Evolutionary conservation across 2,113 vertebrate species (phyloP).

Genomic region (Ceuthmochares aereus): DNA sequence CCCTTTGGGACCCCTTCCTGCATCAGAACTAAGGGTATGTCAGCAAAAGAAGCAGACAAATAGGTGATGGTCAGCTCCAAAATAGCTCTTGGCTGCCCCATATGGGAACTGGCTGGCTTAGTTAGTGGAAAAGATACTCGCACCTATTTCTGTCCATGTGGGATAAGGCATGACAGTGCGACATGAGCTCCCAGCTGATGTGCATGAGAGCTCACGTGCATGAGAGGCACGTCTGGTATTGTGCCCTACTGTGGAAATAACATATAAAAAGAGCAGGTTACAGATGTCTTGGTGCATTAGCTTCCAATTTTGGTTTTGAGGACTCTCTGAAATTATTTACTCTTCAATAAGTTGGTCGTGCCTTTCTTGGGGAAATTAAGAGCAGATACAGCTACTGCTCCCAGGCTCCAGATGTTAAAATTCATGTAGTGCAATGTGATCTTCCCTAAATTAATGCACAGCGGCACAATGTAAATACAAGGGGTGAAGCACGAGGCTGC

Average conservation of each 20-base stretch:
- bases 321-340: not conserved
- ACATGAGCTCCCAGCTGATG: not conserved
- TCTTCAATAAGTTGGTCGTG: not conserved
- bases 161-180: not conserved
- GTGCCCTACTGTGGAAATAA: not conserved
- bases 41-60: not conserved
- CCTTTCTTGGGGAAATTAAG: not conserved
- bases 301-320: not conserved
- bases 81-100: slow-evolving; percentile 58
- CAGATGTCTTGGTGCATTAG: not conserved
- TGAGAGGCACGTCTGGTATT: not conserved
- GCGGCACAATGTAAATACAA: not conserved
- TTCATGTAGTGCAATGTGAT: not conserved
- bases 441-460: not conserved
- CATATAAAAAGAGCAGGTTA: not conserved
- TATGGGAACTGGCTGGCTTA: not conserved
- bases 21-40: not conserved
- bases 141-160: slow-evolving; percentile 1
- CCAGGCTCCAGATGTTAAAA: not conserved
- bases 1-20: not conserved
- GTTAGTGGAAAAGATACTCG: slow-evolving; percentile 2
- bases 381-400: not conserved
- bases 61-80: fast-evolving
- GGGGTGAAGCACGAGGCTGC: not conserved
- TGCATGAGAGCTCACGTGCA: not conserved